These are phyloP conservation scores for Lepidocyrtoides sp. DNA, from an alignment of 2,888 invertebrate genomes.

Conservation along the genomic window DNA sequence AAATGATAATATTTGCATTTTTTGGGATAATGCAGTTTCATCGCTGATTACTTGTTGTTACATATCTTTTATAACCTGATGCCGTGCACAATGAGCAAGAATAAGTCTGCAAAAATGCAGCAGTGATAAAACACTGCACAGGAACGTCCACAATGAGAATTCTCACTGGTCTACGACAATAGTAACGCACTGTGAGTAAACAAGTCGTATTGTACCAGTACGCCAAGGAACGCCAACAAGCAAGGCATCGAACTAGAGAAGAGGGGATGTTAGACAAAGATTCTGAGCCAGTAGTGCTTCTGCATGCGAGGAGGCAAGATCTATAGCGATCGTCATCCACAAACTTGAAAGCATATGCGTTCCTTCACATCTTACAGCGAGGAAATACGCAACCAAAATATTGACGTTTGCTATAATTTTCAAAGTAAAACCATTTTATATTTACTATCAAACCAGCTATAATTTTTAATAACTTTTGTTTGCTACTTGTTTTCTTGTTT, in stretches of 20 bases:
- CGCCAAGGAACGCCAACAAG: not conserved
- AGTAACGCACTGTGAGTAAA: not conserved
- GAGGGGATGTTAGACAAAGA: constrained; percentile 35
- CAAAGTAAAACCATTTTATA: not conserved
- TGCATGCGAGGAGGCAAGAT: constrained; percentile 78
- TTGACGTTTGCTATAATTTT: not conserved
- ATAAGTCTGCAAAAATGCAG: too few species aligned
- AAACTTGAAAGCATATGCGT: constrained; percentile 51
- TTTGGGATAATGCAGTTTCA: too few species aligned
- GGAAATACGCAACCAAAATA: not conserved
- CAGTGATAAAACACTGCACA: too few species aligned
- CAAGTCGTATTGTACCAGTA: not conserved
- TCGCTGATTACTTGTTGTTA: not conserved
- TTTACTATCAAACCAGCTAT: not conserved
- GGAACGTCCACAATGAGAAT: too few species aligned
- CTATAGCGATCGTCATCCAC: constrained; percentile 61
- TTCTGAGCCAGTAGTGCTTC: constrained; percentile 76
- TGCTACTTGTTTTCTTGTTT: constrained; percentile 38
- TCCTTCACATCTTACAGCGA: constrained; percentile 2
- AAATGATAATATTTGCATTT: too few species aligned
- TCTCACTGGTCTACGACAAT: not conserved
- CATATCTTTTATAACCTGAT: not conserved
- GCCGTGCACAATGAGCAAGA: not conserved
- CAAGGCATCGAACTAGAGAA: not conserved
- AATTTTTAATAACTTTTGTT: constrained; percentile 11